phyloP scores from a whole-genome alignment of 2,797 vertebrate genomes.

The Rhinatrema bivittatum region DNA sequence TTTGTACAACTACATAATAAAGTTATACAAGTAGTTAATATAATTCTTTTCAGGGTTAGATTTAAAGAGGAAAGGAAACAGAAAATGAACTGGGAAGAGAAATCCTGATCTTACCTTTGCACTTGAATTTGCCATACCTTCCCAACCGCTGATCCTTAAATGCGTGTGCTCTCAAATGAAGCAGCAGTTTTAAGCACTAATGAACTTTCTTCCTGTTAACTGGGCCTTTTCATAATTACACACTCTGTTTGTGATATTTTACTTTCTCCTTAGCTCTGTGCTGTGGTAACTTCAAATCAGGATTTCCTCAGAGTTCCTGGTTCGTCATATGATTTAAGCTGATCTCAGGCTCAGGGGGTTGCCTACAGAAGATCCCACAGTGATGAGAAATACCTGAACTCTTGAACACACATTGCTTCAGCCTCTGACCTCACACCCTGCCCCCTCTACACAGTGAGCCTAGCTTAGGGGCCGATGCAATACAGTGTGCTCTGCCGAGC shows the following conservation, averaged over 20 bases:
- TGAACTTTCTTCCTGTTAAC: too few species aligned
- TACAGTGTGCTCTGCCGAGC: too few species aligned
- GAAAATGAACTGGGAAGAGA: background rate
- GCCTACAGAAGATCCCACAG: slow-evolving; percentile 31
- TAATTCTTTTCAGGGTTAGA: background rate
- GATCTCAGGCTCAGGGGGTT: background rate
- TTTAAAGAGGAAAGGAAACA: background rate
- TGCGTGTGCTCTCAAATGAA: background rate
- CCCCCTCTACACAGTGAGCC: slow-evolving; percentile 1
- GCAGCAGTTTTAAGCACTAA: background rate
- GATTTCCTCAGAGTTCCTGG: slow-evolving; percentile 3
- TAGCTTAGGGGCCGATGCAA: too few species aligned
- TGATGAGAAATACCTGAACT: slow-evolving; percentile 60
- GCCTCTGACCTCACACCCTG: background rate
- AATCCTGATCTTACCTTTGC: slow-evolving; percentile 35
- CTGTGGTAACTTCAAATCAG: background rate
- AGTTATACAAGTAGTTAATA: too few species aligned
- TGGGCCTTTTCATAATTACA: too few species aligned
- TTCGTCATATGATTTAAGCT: background rate
- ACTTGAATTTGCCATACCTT: slow-evolving; percentile 36
- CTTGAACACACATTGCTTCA: background rate
- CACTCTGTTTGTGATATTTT: too few species aligned
- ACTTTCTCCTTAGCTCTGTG: background rate
- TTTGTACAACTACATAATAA: too few species aligned
- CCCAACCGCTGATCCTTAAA: background rate